Evolutionary conservation across 2,888 invertebrate genomes (phyloP).

Genomic region (Galerucella nymphaeae): DNA sequence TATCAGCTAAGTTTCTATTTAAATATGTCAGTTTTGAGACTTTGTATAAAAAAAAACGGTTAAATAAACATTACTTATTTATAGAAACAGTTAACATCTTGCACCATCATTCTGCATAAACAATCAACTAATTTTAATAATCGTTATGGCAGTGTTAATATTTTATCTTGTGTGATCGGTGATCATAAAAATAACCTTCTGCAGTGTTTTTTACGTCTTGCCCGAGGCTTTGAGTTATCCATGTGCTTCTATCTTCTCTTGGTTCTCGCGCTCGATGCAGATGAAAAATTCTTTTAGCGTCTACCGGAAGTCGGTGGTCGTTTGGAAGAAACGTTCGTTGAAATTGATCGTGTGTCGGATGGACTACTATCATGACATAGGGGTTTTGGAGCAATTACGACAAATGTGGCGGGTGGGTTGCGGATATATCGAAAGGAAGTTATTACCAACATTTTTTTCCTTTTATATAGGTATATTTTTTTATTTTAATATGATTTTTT

Average conservation of each 20-base stretch:
- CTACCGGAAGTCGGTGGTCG: conserved; percentile 23
- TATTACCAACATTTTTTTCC: neutral
- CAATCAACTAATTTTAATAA: no score
- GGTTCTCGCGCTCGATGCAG: conserved; percentile 9
- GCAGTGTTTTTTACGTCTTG: conserved; percentile 8
- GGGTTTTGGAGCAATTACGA: conserved; percentile 15
- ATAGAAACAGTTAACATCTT: no score
- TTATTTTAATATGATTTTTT: no score
- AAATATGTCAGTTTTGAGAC: no score
- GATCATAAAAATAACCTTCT: neutral
- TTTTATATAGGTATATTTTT: neutral
- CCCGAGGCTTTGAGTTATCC: conserved; percentile 4
- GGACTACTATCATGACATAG: conserved; percentile 15
- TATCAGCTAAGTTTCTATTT: no score
- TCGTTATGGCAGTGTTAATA: no score
- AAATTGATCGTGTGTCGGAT: conserved; percentile 22
- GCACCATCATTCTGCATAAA: no score
- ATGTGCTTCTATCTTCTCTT: conserved; percentile 4
- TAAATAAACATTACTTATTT: no score
- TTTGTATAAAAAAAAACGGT: no score
- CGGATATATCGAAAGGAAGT: neutral
- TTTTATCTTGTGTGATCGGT: no score
- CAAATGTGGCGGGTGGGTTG: neutral
- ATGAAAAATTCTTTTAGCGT: conserved; percentile 18
- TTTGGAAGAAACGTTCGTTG: conserved; percentile 22